Evolutionary conservation across 2,113 vertebrate genomes (phyloP).

Genomic region (Patagioenas fasciata): DNA sequence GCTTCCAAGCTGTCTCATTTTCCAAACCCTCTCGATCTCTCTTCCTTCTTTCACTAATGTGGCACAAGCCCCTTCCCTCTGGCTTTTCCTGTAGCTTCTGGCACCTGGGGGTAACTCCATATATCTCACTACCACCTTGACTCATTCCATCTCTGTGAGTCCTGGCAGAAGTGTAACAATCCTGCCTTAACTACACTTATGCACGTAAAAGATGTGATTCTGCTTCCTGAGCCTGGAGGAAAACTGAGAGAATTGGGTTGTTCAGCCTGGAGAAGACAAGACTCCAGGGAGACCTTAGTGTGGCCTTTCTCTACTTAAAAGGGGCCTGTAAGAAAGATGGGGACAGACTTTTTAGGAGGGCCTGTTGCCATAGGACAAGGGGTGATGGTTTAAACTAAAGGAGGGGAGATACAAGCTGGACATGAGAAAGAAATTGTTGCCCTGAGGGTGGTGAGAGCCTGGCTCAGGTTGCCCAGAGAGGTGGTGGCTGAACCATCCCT

Average conservation of each 20-base stretch:
- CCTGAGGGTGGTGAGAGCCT: not conserved
- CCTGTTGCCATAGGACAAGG: not conserved
- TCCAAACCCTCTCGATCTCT: not conserved
- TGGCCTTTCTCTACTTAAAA: too few relatives aligned
- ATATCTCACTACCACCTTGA: not conserved
- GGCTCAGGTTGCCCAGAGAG: not conserved
- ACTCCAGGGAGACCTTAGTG: too few relatives aligned
- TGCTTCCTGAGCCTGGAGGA: not conserved
- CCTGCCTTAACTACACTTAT: not conserved
- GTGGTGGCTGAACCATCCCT: not conserved
- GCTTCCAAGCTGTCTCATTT: not conserved
- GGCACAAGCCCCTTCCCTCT: not conserved
- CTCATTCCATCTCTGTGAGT: not conserved
- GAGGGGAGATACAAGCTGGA: not conserved
- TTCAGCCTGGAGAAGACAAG: too few relatives aligned
- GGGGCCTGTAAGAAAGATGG: too few relatives aligned
- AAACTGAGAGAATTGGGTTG: too few relatives aligned
- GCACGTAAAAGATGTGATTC: rapidly evolving
- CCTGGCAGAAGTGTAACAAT: not conserved
- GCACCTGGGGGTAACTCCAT: not conserved
- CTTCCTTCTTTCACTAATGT: not conserved
- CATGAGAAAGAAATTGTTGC: not conserved
- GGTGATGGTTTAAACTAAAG: not conserved
- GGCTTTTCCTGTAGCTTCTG: not conserved
- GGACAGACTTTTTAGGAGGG: not conserved